These are phyloP conservation scores for Tinea pellionella DNA, from an alignment of 2,888 invertebrate species.

Conservation along the genomic window DNA sequence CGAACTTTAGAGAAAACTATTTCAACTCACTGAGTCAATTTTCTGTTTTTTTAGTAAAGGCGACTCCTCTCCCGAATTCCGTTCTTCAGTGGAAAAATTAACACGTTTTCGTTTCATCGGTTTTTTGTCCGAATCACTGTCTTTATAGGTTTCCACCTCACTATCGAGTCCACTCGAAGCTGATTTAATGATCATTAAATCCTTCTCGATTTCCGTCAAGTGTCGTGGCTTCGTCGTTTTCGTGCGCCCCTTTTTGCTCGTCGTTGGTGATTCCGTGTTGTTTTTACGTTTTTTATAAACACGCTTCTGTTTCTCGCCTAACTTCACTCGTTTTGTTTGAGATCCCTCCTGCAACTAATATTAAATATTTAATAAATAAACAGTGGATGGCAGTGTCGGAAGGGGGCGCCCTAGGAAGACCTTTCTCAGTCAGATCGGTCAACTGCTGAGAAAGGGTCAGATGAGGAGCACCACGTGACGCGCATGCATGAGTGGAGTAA, in stretches of 20 bases:
- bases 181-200: conserved; percentile 49
- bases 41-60: not conserved
- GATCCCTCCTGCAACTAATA: conserved; percentile 20
- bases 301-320: conserved; percentile 35
- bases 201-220: conserved; percentile 55
- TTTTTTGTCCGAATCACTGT: conserved; percentile 13
- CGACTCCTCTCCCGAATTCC: not conserved
- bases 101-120: conserved; percentile 36
- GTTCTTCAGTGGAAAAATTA: conserved; percentile 35
- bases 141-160: conserved; percentile 22
- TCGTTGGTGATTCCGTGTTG: conserved; percentile 38
- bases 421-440: too few relatives aligned
- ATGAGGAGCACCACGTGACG: too few relatives aligned
- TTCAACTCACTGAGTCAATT: not conserved
- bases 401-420: too few relatives aligned
- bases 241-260: conserved; percentile 27
- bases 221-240: conserved; percentile 39
- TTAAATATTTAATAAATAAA: not conserved
- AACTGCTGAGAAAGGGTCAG: too few relatives aligned
- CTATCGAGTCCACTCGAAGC: conserved; percentile 44
- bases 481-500: too few relatives aligned
- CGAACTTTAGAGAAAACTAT: too few relatives aligned
- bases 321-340: conserved; percentile 47
- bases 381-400: too few relatives aligned
- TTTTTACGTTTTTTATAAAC: conserved; percentile 45